Evolutionary conservation across 2,113 vertebrate genomes (phyloP), one percentile per base, ranked within the genome.

Genomic region (Phylloscopus trochiloides): DNA sequence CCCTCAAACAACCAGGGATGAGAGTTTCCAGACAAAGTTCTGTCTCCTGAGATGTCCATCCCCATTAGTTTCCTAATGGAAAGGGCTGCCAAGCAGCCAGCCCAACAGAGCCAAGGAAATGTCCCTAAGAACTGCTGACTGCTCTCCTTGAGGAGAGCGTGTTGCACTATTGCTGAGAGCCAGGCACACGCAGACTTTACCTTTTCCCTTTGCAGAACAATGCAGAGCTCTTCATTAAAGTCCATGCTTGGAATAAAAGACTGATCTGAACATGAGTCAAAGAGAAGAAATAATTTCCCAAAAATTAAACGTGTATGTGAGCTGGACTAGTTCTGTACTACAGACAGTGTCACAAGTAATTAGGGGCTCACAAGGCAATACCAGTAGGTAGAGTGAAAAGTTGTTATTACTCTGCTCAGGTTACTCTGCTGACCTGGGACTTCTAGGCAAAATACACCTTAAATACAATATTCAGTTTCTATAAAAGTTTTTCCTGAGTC

Each of bases 141-240:
- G 36, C 47, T 65, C 22, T 55, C 54, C 72, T 54, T 3, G 0
- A 34, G 38, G n/a, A 8, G 4, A 38, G 24, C 26, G 2, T 6
- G 15, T 9, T 8, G 40, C 54, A 11, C 5, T 7, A 15, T 4
- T 4, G 1, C 34, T 10, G 32, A 57, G 32, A 48, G 59, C 45
- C 17, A 8, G 42, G 22, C 25, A n/a, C 4, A 1, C 7, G 0
- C 34, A 29, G 58, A 26, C 38, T 36, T 26, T 9, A 15, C 47
- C 21, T 79, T 16, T 74, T 6, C 32, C 12, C 12, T 50, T 8
- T 25, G 54, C 21, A 54, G 29, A 79, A 15, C 26, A 14, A 18
- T 16, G n/a, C 32, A 65, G 59, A 81, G 24, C 1, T 16, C 45
- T 84, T 63, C n/a, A 70, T 3, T 8, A 3, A 50, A 79, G 11